phyloP scores from a whole-genome alignment of 2,888 invertebrate species.

The Aporophyla nigra region DNA sequence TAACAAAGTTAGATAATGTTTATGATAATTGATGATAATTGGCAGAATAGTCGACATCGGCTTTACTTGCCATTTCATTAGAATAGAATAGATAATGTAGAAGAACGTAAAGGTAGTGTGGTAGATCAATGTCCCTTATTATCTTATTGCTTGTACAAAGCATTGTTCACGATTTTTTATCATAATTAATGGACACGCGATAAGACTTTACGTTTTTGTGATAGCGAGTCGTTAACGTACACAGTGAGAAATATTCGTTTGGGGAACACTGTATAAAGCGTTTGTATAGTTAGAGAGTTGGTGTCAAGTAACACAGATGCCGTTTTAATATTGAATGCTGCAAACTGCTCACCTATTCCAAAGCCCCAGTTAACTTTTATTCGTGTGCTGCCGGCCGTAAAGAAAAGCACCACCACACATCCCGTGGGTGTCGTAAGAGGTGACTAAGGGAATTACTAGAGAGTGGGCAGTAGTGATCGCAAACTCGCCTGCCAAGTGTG shows the following conservation, averaged over 20 bases:
- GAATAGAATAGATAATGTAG: constrained; percentile 58
- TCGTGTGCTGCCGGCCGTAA: no score
- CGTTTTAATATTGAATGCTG: constrained; percentile 25
- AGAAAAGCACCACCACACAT: no score
- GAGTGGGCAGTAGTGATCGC: no score
- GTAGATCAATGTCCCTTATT: constrained; percentile 61
- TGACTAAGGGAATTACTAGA: no score
- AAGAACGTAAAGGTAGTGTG: constrained; percentile 50
- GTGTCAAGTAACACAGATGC: not conserved
- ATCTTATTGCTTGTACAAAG: constrained; percentile 57
- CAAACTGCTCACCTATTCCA: not conserved
- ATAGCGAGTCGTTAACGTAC: constrained; percentile 21
- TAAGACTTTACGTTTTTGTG: constrained; percentile 58
- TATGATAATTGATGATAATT: no score
- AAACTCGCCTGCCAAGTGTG: no score
- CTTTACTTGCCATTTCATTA: no score
- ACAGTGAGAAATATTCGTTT: constrained; percentile 32
- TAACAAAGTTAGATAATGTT: constrained; percentile 63
- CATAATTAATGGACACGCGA: constrained; percentile 56
- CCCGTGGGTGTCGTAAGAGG: no score
- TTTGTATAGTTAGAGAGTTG: constrained; percentile 3
- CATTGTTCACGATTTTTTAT: constrained; percentile 62
- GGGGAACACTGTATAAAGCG: not conserved
- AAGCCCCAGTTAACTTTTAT: constrained; percentile 1
- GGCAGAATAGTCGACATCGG: no score